Evolutionary conservation across 2,888 invertebrate species (phyloP), one percentile per base, ranked within the genome.

Genomic region (Pollenia amentaria): DNA sequence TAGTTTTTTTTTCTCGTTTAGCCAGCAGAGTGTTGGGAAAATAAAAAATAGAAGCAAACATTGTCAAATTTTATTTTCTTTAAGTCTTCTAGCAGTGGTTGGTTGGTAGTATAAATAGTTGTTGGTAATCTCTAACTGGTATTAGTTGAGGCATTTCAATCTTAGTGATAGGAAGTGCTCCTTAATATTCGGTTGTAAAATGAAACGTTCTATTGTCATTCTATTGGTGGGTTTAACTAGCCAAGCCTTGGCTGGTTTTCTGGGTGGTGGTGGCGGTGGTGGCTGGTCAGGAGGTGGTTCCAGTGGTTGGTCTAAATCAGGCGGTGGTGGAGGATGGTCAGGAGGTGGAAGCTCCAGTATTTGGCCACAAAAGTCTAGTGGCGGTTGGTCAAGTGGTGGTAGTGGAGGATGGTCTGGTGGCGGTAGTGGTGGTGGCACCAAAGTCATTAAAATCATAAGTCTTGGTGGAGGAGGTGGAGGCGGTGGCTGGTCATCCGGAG

Each of bases 261-360:
- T 89, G 48, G 89, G 89, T 2, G 89, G 89, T 14, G 89, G 88
- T n/a, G 89, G 89, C 44, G 89, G 90, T 8, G 88, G 90, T 18
- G 85, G 89, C 80, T 78, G 69, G 55, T 78, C 85, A 9, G 88
- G 89, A 42, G 88, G 85, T 18, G 84, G 89, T 21, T 80, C 86
- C 16, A 83, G 84, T 60, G 84, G 87, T 62, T 79, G 85, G 88
- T 91, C 91, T 89, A 90, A 88, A 57, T 60, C 57, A 38, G 65
- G 44, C n/a, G 79, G 78, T 51, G 81, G 88, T 87, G 88, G 72
- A 0, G 85, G 90, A 29, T 89, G 89, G 85, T 57, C 64, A 77
- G 75, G 75, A 40, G 85, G 85, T 6, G 82, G 29, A 29, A 6
- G 90, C 73, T 87, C 88, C 21, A 87, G 88, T 12, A 72, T 88